Base-by-base conservation (phyloP, 1,140 invertebrate species). In the Physella acuta region DNA sequence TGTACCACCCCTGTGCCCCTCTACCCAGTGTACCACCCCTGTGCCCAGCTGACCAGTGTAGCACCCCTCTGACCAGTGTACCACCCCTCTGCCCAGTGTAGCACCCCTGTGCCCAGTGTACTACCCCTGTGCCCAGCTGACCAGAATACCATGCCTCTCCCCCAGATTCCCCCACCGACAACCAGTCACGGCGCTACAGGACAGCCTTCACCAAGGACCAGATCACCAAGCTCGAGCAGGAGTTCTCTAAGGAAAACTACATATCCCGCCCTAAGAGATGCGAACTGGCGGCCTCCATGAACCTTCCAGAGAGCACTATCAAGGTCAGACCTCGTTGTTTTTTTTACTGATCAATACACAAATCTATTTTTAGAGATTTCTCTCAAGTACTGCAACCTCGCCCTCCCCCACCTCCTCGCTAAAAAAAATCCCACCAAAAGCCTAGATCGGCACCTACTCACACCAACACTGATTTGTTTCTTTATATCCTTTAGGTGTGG, bases 141-240 rank as follows among this genome's bases (percentile, higher is more conserved):
- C n/a, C n/a, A n/a, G n/a, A n/a, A n/a, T n/a, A n/a, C 39, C 33
- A 20, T 30, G 37, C 36, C 17, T 24, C 8, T 0, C 20, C 20
- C 51, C 17, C 28, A 52, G 51, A 44, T 16, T 70, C 68, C 24
- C 61, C 68, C 3, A 72, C 81, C 20, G 76, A 79, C 39, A 73
- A 74, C 59, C 78, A 82, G 39, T 91, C 94, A 64, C 89, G 97
- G 66, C 88, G 98, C 58, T 99, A 99, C 81, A 88, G 98, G 31
- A 99, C 98, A 0, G 97, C 97, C 0, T 99, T 99, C 86, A 97
- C 94, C 0, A 88, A 95, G 33, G 97, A 99, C 80, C 98, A 99
- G 84, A 86, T 99, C 26, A 89, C 88, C 0, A 87, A 94, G 49
- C 85, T 99, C n/a, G 98, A 99, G 85, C 95, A 96, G 78, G 97